Conservation (phyloP, 2,113 vertebrate genomes). For the Sebastes schlegelii region DNA sequence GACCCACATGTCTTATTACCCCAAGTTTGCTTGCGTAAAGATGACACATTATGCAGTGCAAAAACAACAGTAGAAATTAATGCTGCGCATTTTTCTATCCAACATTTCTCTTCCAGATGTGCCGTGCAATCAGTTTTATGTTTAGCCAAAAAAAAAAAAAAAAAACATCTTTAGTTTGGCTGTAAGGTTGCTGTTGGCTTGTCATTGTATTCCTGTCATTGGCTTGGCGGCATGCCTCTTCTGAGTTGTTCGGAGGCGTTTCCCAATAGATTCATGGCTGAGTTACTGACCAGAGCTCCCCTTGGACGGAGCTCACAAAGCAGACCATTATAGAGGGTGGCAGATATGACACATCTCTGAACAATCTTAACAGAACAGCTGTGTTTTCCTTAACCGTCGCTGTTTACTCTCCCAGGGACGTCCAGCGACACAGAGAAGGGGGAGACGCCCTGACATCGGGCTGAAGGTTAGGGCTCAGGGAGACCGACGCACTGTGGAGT, state of each 20-base stretch:
- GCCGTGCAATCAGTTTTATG: slow-evolving; percentile 40
- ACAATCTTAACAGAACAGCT: slow-evolving; percentile 93
- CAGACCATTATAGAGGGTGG: slow-evolving; percentile 81
- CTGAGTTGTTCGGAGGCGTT: slow-evolving; percentile 67
- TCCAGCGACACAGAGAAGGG: slow-evolving; percentile 88
- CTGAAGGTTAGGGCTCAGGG: slow-evolving; percentile 68
- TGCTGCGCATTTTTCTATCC: slow-evolving; percentile 26
- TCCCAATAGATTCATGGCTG: slow-evolving; percentile 77
- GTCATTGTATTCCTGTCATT: slow-evolving; percentile 59
- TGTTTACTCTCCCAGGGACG: slow-evolving; percentile 84
- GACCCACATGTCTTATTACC: slow-evolving; percentile 52
- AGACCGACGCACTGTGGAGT: slow-evolving; percentile 77
- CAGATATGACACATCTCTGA: slow-evolving; percentile 90
- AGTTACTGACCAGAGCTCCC: slow-evolving; percentile 74
- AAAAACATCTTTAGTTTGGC: slow-evolving; percentile 46
- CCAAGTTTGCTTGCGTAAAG: slow-evolving; percentile 33
- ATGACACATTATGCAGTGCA: slow-evolving; percentile 19
- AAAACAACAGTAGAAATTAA: slow-evolving; percentile 20
- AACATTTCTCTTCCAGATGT: slow-evolving; percentile 54
- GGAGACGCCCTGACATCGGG: slow-evolving; percentile 66
- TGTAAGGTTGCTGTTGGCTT: slow-evolving; percentile 61
- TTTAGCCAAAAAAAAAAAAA: slow-evolving; percentile 24
- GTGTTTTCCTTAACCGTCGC: slow-evolving; percentile 91
- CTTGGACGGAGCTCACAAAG: slow-evolving; percentile 73
- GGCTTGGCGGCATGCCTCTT: slow-evolving; percentile 49